Base-by-base conservation (phyloP, 35 echinoderm and acorn worm species). In the Ophioderma brevispina region DNA sequence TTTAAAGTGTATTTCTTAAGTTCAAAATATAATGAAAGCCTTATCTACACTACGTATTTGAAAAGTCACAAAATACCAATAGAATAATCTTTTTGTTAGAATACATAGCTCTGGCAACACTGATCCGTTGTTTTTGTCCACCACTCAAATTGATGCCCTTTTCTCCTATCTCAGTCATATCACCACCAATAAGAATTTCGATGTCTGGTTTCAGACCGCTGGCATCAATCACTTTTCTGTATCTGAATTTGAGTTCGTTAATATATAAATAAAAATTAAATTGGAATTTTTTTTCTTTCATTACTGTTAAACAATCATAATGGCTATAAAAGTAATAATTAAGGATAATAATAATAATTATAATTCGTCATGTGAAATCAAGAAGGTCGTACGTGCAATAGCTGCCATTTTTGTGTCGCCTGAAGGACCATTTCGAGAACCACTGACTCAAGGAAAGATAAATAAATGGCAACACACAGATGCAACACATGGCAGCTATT, bases 91-190 rank as follows among this genome's bases (percentile, higher is more conserved):
- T 86, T 75, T 90, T 77, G 40, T 86, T 86, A 15, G 94, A 91
- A 82, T 96, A 96, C 42, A 96, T 81, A 1, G 94, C 87, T 64
- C 94, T 96, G 23, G 94, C 94, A 23, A 96, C 83, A 38, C 87
- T 96, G 38, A 96, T 43, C 4, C 94, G 63, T 35, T 96, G 94
- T 41, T 96, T 96, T 90, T 96, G 94, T 19, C 94, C 94, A 46
- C 94, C 94, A 70, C 94, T 96, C 25, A 96, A 75, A 76, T 96
- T 96, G 4, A 96, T 87, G 0, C 94, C 94, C 37, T 90, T 82
- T 78, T 96, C 94, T 19, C 94, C 94, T 84, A 96, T 92, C 86
- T 96, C 94, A 28, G 91, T 96, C n/a, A 70, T 39, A 78, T 96
- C 94, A 52, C 83, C 85, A 32, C 78, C 87, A 33, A 81, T 64